A percentile compares a stretch with the other conserved stretches of the same genome.
These are phyloP conservation scores for Vulpes lagopus DNA, from an alignment of 2,113 vertebrate genomes.

Conservation along the genomic window DNA sequence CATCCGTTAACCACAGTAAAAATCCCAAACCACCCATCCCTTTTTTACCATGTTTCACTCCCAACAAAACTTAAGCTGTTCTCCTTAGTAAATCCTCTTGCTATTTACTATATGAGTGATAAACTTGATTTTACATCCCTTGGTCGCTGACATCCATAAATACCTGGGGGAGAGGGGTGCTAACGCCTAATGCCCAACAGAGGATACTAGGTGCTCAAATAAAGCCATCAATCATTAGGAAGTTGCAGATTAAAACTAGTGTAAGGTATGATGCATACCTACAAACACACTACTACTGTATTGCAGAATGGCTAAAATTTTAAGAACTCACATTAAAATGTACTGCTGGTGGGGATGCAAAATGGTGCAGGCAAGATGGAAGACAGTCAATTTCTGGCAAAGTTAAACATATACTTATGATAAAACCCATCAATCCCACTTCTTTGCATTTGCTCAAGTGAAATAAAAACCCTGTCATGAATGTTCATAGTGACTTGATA, in stretches of 20 bases:
- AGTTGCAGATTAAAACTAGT: not conserved
- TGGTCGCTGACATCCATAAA: not conserved
- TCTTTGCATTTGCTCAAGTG: not conserved
- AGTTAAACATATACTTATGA: not conserved
- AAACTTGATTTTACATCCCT: not conserved
- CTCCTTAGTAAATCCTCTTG: not conserved
- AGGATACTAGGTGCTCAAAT: not conserved
- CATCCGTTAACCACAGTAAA: not conserved
- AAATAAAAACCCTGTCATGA: slow-evolving; percentile 16
- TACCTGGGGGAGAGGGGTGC: not conserved
- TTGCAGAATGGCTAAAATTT: not conserved
- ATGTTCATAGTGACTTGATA: not conserved
- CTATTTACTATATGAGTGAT: not conserved
- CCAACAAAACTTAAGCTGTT: not conserved
- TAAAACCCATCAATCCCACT: not conserved
- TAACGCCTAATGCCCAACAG: not conserved
- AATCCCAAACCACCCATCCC: not conserved
- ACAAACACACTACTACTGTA: not conserved
- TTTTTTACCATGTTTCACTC: not conserved
- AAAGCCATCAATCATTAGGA: not conserved
- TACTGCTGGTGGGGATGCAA: not conserved
- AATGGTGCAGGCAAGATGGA: not conserved
- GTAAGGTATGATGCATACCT: not conserved
- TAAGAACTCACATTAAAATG: not conserved
- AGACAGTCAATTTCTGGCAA: not conserved